These are phyloP conservation scores for Naja naja DNA, from an alignment of 2,113 vertebrate species.

Conservation along the genomic window DNA sequence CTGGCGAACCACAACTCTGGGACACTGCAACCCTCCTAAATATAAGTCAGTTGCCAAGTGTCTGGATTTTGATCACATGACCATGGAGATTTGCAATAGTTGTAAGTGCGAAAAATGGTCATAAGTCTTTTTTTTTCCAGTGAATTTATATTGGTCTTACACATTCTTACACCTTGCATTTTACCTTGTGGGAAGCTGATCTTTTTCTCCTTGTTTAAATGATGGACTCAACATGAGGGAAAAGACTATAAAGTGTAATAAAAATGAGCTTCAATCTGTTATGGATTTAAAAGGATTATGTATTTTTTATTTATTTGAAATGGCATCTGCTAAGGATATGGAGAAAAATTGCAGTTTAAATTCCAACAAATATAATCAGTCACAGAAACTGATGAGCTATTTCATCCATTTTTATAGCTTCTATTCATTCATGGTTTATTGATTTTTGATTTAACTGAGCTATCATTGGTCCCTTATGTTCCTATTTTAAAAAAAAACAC, in stretches of 20 bases:
- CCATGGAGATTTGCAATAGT: neutral
- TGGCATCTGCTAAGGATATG: neutral
- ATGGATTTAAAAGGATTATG: neutral
- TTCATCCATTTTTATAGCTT: neutral
- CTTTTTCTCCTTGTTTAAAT: neutral
- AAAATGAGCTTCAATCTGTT: neutral
- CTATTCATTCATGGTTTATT: neutral
- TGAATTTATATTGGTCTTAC: neutral
- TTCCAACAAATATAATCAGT: rapidly evolving
- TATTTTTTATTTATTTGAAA: neutral
- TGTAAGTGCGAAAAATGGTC: neutral
- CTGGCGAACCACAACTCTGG: no score
- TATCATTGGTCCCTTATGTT: neutral
- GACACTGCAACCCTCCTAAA: neutral
- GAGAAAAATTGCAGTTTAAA: neutral
- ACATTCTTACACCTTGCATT: neutral
- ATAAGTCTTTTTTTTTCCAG: neutral
- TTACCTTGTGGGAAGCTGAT: neutral
- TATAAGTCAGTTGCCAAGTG: neutral
- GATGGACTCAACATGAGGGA: neutral
- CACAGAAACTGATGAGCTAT: neutral
- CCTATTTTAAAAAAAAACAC: constrained; percentile 8
- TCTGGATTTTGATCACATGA: neutral
- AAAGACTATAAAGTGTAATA: neutral
- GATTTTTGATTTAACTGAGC: neutral